phyloP scores from a whole-genome alignment of 2,888 invertebrate genomes.

The Cotesia congregata region DNA sequence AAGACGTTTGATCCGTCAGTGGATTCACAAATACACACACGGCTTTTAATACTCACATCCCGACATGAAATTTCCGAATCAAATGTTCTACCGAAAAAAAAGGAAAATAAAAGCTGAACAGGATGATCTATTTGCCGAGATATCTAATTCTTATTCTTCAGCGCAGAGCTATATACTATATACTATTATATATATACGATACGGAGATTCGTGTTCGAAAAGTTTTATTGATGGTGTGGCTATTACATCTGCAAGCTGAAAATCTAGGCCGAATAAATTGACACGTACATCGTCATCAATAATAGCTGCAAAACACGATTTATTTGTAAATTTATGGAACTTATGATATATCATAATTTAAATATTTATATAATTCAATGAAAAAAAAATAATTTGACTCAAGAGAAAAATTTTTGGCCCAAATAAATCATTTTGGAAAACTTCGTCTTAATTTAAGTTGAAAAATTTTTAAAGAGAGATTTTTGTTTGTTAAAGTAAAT shows the following conservation, averaged over 20 bases:
- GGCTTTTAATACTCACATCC: neutral
- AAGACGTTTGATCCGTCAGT: slow-evolving; percentile 8
- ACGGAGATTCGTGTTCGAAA: neutral
- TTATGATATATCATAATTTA: too few species aligned
- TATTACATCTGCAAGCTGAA: neutral
- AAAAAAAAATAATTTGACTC: too few species aligned
- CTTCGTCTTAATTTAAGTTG: too few species aligned
- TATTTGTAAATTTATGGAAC: too few species aligned
- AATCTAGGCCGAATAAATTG: neutral
- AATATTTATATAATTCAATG: too few species aligned
- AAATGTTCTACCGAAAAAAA: neutral
- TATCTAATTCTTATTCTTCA: neutral
- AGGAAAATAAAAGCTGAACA: neutral
- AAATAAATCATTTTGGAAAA: too few species aligned
- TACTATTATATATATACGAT: neutral
- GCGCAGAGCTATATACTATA: neutral
- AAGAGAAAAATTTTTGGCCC: too few species aligned
- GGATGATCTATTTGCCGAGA: neutral
- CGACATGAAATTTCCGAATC: neutral
- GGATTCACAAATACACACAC: neutral
- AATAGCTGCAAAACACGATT: neutral
- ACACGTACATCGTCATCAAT: neutral
- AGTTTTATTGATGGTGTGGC: neutral
- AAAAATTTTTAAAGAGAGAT: too few species aligned
- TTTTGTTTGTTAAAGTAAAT: too few species aligned